These are phyloP conservation scores for Lumbricus terrestris DNA, from an alignment of 2,888 invertebrate genomes.

Conservation along the genomic window DNA sequence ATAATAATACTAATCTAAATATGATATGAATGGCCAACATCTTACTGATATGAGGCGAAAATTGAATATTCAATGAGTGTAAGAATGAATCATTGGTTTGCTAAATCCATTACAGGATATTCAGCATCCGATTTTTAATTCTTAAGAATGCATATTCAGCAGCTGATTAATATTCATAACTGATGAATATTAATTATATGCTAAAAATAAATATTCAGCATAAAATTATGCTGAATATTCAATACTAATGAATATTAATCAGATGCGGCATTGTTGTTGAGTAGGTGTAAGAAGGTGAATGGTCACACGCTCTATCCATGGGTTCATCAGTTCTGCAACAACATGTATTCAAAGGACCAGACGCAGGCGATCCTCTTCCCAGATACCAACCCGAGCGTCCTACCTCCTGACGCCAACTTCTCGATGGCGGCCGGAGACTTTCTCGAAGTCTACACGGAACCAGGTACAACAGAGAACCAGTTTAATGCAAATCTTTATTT, in stretches of 20 bases:
- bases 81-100: too few relatives aligned
- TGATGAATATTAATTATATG: not conserved
- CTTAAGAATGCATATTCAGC: too few relatives aligned
- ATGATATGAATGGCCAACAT: too few relatives aligned
- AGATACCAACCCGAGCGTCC: slow-evolving; percentile 76
- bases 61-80: not conserved
- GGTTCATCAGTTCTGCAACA: slow-evolving; percentile 92
- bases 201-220: not conserved
- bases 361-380: slow-evolving; percentile 77
- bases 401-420: slow-evolving; percentile 68
- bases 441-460: slow-evolving; percentile 71
- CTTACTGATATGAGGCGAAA: too few relatives aligned
- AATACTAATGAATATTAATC: not conserved
- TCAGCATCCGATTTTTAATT: too few relatives aligned
- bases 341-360: slow-evolving; percentile 78
- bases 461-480: slow-evolving; percentile 42
- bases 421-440: slow-evolving; percentile 98
- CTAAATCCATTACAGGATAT: too few relatives aligned
- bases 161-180: not conserved
- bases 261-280: not conserved
- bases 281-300: slow-evolving; percentile 27
- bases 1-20: too few relatives aligned
- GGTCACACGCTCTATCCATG: slow-evolving; percentile 80
- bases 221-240: too few relatives aligned
- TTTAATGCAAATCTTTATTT: not conserved